These are phyloP conservation scores for Drosophila oshimai DNA, from an alignment of 1,140 invertebrate genomes.

Conservation along the genomic window DNA sequence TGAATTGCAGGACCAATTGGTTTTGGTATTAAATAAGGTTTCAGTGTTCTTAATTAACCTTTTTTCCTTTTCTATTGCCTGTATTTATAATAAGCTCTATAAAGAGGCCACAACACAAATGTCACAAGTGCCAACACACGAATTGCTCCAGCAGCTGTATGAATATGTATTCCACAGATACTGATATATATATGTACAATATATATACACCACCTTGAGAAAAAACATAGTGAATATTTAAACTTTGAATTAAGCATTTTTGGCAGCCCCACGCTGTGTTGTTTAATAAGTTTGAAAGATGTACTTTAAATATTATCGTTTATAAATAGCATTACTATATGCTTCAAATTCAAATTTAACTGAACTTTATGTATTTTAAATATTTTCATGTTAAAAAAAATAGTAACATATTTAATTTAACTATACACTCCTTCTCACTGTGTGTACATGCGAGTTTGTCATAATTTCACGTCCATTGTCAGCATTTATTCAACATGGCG, in stretches of 20 bases:
- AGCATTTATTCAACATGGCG: conserved; percentile 72
- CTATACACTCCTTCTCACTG: too few relatives aligned
- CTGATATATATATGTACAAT: background rate
- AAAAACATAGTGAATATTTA: too few relatives aligned
- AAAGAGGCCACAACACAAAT: conserved; percentile 30
- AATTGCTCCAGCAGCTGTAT: conserved; percentile 36
- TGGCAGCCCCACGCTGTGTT: too few relatives aligned
- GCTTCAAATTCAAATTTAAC: too few relatives aligned
- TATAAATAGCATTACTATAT: too few relatives aligned
- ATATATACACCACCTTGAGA: too few relatives aligned
- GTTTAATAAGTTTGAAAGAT: too few relatives aligned
- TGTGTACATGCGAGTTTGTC: conserved; percentile 43
- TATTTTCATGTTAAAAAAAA: too few relatives aligned
- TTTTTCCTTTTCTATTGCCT: conserved; percentile 5
- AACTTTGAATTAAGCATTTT: too few relatives aligned
- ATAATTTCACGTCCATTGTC: conserved; percentile 81
- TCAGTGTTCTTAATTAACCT: conserved; percentile 16
- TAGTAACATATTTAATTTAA: too few relatives aligned
- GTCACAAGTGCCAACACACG: conserved; percentile 45
- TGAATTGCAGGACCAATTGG: conserved; percentile 7
- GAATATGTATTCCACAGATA: conserved; percentile 2
- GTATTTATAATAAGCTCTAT: conserved; percentile 41
- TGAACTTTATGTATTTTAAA: too few relatives aligned
- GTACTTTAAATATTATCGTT: too few relatives aligned
- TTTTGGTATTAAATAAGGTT: background rate